A percentile compares a stretch with the other conserved stretches of the same genome.
phyloP scores from a whole-genome alignment of 2,797 vertebrate species.

The Psittacula derbiana region DNA sequence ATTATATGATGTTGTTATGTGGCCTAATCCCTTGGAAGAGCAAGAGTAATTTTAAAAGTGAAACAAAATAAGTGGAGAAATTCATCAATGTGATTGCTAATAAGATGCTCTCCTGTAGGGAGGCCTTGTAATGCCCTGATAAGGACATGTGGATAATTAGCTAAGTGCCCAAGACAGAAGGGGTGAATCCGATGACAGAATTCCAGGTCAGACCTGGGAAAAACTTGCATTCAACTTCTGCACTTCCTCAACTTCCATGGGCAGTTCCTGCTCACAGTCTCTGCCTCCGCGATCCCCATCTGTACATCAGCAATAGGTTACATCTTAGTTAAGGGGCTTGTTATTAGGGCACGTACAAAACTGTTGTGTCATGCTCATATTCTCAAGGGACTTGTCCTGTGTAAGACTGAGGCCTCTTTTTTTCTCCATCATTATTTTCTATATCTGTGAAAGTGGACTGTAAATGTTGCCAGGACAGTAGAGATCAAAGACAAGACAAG shows the following conservation, averaged over 20 bases:
- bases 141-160: background rate
- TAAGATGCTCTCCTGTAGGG: fast-evolving
- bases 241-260: background rate
- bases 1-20: background rate
- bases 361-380: background rate
- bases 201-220: background rate
- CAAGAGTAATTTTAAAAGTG: background rate
- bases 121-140: background rate
- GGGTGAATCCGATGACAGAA: background rate
- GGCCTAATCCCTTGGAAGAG: background rate
- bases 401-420: background rate
- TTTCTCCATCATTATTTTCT: background rate
- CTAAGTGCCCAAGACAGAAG: background rate
- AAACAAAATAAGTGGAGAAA: background rate
- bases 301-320: background rate
- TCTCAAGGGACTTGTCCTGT: background rate
- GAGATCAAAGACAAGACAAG: background rate
- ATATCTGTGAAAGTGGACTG: background rate
- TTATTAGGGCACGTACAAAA: background rate
- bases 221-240: background rate
- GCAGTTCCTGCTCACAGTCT: background rate
- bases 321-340: background rate
- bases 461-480: background rate
- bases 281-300: background rate
- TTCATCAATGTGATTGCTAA: background rate